phyloP scores from a whole-genome alignment of 2,113 vertebrate species.

The Takifugu flavidus region DNA sequence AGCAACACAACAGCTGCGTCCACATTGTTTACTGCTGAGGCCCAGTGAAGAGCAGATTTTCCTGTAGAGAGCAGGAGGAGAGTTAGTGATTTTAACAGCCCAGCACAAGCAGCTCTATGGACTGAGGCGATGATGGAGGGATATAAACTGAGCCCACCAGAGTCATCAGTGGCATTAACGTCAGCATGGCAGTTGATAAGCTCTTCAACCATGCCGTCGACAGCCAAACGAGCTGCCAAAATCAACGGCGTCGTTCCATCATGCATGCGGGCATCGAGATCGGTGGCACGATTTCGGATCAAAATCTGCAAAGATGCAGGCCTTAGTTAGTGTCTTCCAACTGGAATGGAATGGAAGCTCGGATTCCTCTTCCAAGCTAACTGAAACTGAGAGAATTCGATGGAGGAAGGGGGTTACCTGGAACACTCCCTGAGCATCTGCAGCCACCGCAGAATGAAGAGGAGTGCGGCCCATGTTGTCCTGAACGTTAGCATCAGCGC shows the following conservation, averaged over 20 bases:
- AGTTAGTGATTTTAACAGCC: slow-evolving; percentile 14
- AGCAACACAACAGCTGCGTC: slow-evolving; percentile 88
- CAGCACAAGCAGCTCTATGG: neutral
- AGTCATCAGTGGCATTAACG: slow-evolving; percentile 91
- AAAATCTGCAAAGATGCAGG: slow-evolving; percentile 80
- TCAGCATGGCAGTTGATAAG: slow-evolving; percentile 96
- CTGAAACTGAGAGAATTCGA: neutral
- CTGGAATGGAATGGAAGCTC: neutral
- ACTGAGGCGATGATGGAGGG: neutral
- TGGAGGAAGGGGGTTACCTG: slow-evolving; percentile 76
- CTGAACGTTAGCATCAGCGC: slow-evolving; percentile 93
- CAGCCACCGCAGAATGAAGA: slow-evolving; percentile 89
- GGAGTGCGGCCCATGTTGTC: slow-evolving; percentile 98
- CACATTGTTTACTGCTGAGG: slow-evolving; percentile 93
- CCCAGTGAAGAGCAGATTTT: slow-evolving; percentile 97
- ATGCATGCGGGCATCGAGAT: slow-evolving; percentile 94
- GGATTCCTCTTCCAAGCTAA: neutral
- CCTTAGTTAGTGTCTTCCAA: neutral
- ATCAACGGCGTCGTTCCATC: slow-evolving; percentile 95
- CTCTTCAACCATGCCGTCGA: slow-evolving; percentile 97
- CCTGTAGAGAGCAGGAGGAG: slow-evolving; percentile 67
- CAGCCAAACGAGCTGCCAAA: slow-evolving; percentile 88
- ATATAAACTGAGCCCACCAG: slow-evolving; percentile 76
- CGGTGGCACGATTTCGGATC: slow-evolving; percentile 94
- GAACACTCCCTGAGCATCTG: slow-evolving; percentile 95